Evolutionary conservation across 2,797 vertebrate species (phyloP), one percentile per base, ranked within the genome.

Genomic region (Sebastes umbrosus): DNA sequence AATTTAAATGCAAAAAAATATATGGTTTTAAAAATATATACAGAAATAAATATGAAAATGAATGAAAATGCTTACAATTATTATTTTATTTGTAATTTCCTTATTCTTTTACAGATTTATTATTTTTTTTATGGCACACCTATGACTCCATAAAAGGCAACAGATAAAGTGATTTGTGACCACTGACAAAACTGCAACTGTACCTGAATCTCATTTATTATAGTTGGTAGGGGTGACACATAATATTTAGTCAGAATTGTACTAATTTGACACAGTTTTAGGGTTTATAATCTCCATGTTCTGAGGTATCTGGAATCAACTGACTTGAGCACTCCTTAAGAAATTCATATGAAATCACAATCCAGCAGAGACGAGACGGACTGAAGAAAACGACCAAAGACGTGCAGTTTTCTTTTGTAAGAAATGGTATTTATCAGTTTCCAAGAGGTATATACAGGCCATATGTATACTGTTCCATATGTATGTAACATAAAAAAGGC

Each of bases 381-480:
- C 54, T 16, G 43, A 80, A 68, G 6, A 3, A 83, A 27, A 68
- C 1, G 0, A 73, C 5, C 0, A 13, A 12, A 60, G 16, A 73
- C 43, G 1, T 16, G 57, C 29, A 54, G 32, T n/a, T 14, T 27
- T 27, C 16, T 77, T 90, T 92, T 70, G 77, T 91, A 92, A 93
- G 89, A 94, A 93, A 93, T 73, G 59, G 68, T 79, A 85, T 94
- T 95, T 90, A 91, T 92, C 84, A 59, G 87, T 89, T 84, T 87
- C 63, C 82, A 83, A 87, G 84, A 91, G 72, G 86, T 91, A 92
- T 92, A 83, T 92, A 87, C 86, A 90, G 75, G 75, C 84, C 85
- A 85, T 85, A 86, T 87, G n/a, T 65, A 87, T 82, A 91, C 88
- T 16, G 82, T 81, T 87, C 70, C 87, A 83, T 79, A 84, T 80